Percentiles rank a stretch among this genome's conserved stretches.
These are phyloP conservation scores for Halichoerus grypus DNA, from an alignment of 2,113 vertebrate species.

Conservation along the genomic window DNA sequence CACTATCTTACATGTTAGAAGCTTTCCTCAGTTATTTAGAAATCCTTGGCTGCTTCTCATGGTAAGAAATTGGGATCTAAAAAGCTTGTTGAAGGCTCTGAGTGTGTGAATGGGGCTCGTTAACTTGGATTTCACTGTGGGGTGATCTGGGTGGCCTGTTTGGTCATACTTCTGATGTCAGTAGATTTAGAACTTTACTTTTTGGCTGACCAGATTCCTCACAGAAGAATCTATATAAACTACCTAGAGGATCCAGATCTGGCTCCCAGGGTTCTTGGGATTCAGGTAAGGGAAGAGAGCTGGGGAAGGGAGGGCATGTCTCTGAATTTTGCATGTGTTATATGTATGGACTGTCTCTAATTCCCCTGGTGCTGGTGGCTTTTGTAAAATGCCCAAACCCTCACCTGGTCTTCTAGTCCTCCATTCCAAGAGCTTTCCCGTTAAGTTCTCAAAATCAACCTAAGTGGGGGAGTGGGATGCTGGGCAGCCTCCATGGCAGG, in stretches of 20 bases:
- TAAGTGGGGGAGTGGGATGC: fast-evolving
- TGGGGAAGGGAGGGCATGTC: too few species aligned
- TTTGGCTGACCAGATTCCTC: constrained; percentile 9
- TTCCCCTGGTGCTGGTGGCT: neutral
- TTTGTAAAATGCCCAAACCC: neutral
- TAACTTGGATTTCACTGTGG: neutral
- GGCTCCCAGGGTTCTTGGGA: neutral
- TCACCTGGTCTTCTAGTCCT: neutral
- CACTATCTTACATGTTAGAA: neutral
- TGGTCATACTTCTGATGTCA: neutral
- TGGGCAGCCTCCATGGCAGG: neutral
- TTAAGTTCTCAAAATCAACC: neutral
- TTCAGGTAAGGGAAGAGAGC: neutral
- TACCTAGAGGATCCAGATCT: neutral
- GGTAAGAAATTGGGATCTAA: neutral
- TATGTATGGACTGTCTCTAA: neutral
- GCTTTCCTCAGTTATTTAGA: neutral
- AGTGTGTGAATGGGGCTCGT: neutral
- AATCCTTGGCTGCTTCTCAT: neutral
- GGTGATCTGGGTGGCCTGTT: neutral
- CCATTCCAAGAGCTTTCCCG: neutral
- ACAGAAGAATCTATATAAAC: neutral
- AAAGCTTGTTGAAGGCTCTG: neutral
- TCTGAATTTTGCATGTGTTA: neutral
- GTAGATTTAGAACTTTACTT: neutral